These are phyloP conservation scores for Meiosimyza platycephala DNA, from an alignment of 2,888 invertebrate genomes.

Conservation along the genomic window DNA sequence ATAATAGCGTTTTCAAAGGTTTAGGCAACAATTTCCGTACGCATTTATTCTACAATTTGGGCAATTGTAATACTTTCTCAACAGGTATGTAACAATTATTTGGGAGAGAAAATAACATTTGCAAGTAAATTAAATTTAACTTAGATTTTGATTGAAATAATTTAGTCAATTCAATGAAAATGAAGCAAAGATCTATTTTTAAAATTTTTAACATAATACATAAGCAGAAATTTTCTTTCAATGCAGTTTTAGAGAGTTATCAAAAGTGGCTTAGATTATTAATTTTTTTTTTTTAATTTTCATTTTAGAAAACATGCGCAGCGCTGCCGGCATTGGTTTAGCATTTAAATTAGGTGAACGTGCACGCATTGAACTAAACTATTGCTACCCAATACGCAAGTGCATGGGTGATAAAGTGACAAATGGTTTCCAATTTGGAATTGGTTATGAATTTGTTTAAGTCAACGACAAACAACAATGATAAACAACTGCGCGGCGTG, in stretches of 20 bases:
- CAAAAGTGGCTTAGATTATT: too few species aligned
- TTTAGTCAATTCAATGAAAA: too few species aligned
- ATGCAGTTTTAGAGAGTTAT: not conserved
- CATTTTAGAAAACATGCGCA: constrained; percentile 72
- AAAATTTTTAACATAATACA: not conserved
- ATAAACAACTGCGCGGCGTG: not conserved
- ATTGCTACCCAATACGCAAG: constrained; percentile 82
- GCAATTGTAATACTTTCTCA: constrained; percentile 75
- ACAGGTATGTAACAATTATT: constrained; percentile 51
- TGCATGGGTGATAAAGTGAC: constrained; percentile 74
- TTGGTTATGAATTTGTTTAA: constrained; percentile 84
- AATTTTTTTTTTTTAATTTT: constrained; percentile 22
- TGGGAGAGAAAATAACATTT: too few species aligned
- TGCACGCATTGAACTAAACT: constrained; percentile 95
- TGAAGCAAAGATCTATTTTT: too few species aligned
- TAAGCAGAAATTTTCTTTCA: not conserved
- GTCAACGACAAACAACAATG: not conserved
- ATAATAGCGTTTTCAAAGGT: constrained; percentile 80
- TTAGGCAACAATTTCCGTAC: constrained; percentile 87
- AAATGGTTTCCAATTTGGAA: constrained; percentile 85
- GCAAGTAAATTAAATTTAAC: too few species aligned
- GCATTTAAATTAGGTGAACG: constrained; percentile 84
- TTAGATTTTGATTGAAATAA: too few species aligned
- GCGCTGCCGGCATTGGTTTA: constrained; percentile 85
- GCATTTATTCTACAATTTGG: constrained; percentile 90